Conservation (phyloP, 2,888 invertebrate genomes). For the Drosophila paramelanica region DNA sequence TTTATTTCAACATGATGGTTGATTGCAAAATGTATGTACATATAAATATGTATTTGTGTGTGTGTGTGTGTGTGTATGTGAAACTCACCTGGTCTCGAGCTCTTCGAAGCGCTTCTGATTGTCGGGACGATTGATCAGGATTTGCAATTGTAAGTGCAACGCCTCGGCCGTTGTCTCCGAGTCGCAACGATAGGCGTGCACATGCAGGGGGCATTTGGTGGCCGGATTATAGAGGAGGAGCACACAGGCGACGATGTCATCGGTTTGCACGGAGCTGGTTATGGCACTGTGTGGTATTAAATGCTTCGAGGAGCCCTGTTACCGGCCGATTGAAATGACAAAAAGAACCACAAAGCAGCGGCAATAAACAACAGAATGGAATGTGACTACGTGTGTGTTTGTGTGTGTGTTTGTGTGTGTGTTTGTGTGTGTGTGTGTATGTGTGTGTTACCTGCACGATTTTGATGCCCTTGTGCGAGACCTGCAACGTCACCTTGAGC, state of each 20-base stretch:
- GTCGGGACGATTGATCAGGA: conserved; percentile 92
- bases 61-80: background rate
- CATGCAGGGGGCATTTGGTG: conserved; percentile 97
- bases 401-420: conserved; percentile 1
- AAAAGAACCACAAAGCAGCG: background rate
- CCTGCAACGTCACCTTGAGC: conserved; percentile 95
- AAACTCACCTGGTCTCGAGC: conserved; percentile 88
- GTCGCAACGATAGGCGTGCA: conserved; percentile 97
- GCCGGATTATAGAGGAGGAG: conserved; percentile 96
- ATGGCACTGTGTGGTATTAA: conserved; percentile 97
- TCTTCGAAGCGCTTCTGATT: conserved; percentile 94
- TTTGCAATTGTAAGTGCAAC: conserved; percentile 93
- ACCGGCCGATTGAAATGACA: background rate
- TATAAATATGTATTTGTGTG: background rate
- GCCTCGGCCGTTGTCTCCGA: conserved; percentile 96
- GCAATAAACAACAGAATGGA: background rate
- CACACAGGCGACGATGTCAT: conserved; percentile 97
- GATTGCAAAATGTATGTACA: background rate
- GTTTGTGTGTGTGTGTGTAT: background rate
- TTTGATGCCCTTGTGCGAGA: conserved; percentile 96
- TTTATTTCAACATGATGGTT: too few relatives aligned
- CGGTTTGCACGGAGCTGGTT: conserved; percentile 94
- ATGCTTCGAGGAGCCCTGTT: conserved; percentile 91
- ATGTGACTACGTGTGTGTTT: background rate
- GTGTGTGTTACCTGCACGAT: conserved; percentile 90